Conservation (phyloP, 2,113 vertebrate species). For the Mobula birostris region DNA sequence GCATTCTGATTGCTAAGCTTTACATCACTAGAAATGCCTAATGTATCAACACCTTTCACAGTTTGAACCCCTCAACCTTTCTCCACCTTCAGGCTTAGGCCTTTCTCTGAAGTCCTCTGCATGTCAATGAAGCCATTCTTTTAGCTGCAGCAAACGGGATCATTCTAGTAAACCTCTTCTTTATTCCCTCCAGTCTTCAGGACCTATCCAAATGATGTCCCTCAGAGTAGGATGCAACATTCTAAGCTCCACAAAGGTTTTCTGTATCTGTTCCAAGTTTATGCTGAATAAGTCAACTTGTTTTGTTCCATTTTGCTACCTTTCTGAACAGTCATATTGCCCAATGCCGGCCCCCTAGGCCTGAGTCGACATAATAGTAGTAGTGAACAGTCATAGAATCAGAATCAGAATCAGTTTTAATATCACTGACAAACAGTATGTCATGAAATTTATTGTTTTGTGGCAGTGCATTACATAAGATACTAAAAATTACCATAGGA, state of each 20-base stretch:
- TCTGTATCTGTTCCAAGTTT: no score
- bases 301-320: not conserved
- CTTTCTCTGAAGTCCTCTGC: not conserved
- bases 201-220: not conserved
- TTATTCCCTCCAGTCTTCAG: not conserved
- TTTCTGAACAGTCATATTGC: not conserved
- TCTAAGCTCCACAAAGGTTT: no score
- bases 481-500: no score
- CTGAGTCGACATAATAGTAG: no score
- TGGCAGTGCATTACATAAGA: no score
- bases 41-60: no score
- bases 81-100: not conserved
- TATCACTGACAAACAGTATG: no score
- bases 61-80: not conserved
- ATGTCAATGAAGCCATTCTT: not conserved
- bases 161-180: not conserved
- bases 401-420: no score
- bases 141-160: not conserved
- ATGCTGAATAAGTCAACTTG: not conserved
- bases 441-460: no score
- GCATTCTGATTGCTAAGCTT: no score
- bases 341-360: no score
- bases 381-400: not conserved
- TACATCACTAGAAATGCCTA: no score
- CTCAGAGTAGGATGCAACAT: not conserved